These are phyloP conservation scores for Hydrotaea diabolus DNA, from an alignment of 2,888 invertebrate genomes.

Conservation along the genomic window DNA sequence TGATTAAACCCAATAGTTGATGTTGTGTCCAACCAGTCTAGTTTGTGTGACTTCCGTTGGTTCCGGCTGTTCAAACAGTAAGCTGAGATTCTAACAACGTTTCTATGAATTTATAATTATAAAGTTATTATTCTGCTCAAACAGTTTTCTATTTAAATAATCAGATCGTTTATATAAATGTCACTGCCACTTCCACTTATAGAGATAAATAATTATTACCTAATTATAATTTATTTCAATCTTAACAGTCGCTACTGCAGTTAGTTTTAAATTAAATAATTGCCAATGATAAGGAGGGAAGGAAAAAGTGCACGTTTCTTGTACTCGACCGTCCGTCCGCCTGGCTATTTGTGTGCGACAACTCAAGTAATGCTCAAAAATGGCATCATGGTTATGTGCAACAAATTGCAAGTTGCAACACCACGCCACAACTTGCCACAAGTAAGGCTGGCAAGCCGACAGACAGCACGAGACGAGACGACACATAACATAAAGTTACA, in stretches of 20 bases:
- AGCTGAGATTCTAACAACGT: no score
- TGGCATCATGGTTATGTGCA: conserved; percentile 2
- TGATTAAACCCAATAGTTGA: no score
- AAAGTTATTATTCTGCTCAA: not conserved
- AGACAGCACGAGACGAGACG: not conserved
- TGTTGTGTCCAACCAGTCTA: no score
- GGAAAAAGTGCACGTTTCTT: not conserved
- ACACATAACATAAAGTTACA: conserved; percentile 50
- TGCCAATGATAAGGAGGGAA: conserved; percentile 3
- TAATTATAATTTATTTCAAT: conserved; percentile 1
- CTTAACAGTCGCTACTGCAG: not conserved
- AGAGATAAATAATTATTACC: not conserved
- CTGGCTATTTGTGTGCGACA: not conserved
- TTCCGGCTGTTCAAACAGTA: no score
- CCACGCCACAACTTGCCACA: no score
- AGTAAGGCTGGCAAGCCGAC: no score
- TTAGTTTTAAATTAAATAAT: conserved; percentile 32
- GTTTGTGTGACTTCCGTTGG: no score
- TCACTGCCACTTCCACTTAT: no score
- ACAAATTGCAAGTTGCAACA: conserved; percentile 17
- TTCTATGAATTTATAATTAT: not conserved
- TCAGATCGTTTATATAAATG: no score
- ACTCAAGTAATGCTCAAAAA: not conserved
- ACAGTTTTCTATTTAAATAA: no score
- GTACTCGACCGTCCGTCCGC: not conserved